Evolutionary conservation across 2,113 vertebrate genomes (phyloP), one percentile per base, ranked within the genome.

Genomic region (Cynoglossus semilaevis): DNA sequence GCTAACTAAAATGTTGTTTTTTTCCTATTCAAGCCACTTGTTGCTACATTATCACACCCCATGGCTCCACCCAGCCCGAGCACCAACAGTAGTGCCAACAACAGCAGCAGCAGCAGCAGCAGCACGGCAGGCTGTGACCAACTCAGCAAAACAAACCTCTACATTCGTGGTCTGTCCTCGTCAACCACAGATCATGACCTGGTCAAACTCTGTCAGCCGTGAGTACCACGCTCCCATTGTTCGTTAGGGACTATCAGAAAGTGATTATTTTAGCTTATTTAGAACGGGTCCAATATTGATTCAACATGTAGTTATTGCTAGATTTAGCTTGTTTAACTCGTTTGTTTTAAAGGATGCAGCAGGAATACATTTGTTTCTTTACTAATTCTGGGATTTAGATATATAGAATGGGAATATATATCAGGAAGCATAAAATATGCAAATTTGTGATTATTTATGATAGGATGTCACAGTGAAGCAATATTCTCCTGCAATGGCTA

Each of bases 121-220:
- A 97, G 93, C 90, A 94, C 89, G 55, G 94, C 94, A 80, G 95
- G 96, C 83, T 98, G 95, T 94, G 96, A 99, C 81, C 95, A 96
- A 74, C 94, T 99, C 85, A 99, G 97, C 89, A 98, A 97, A 93
- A 99, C 97, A 13, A 99, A 99, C 87, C 94, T 99, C 79, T 99
- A 99, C 80, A 98, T 99, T 85, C 91, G 97, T 86, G 97, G 95
- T 50, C 88, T 99, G 91, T 91, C 91, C 83, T 95, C 96, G 43
- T 91, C 92, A 71, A 99, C 96, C 91, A 98, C 94, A 45, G 97
- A 99, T 85, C 95, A 98, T 86, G 97, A 99, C 89, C 93, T 99
- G 87, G 97, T 98, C 82, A 98, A 98, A 71, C 92, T 99, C 80
- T 99, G 97, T 83, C 95, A 98, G 87, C 95, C 96, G 97, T 99